A percentile compares a stretch with the other conserved stretches of the same genome.
These are phyloP conservation scores for Mesitornis unicolor DNA, from an alignment of 2,113 vertebrate genomes.

Conservation along the genomic window DNA sequence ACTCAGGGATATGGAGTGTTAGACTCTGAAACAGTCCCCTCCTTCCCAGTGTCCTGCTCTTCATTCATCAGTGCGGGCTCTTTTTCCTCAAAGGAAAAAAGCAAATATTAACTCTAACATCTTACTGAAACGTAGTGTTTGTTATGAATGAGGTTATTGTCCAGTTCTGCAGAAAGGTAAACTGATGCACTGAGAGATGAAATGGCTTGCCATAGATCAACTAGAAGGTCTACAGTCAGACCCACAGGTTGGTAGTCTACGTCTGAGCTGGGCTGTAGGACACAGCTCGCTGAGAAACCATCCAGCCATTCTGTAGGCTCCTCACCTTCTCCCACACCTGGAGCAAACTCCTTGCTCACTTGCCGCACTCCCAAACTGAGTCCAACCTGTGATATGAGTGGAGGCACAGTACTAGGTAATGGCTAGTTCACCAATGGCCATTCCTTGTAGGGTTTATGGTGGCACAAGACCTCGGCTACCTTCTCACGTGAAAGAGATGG, in stretches of 20 bases:
- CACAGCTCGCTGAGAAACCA: neutral
- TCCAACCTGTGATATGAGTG: neutral
- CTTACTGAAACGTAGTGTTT: neutral
- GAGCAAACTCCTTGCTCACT: accelerated
- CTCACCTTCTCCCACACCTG: neutral
- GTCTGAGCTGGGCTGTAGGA: neutral
- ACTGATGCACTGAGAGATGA: neutral
- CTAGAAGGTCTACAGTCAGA: neutral
- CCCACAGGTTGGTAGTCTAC: neutral
- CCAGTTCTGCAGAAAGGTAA: neutral
- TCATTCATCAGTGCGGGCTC: neutral
- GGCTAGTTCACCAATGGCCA: neutral
- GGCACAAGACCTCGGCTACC: neutral
- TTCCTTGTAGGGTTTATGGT: accelerated
- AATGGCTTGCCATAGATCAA: neutral
- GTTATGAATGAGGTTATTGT: neutral
- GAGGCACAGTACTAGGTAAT: neutral
- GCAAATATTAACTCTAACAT: neutral
- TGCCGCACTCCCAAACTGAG: neutral
- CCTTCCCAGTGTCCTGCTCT: neutral
- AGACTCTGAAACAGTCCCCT: neutral
- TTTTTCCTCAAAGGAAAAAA: neutral
- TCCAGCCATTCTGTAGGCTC: neutral
- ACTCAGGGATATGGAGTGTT: neutral
- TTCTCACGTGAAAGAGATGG: neutral